phyloP scores from a whole-genome alignment of 2,113 vertebrate species.

The Leptocoma aspasia region DNA sequence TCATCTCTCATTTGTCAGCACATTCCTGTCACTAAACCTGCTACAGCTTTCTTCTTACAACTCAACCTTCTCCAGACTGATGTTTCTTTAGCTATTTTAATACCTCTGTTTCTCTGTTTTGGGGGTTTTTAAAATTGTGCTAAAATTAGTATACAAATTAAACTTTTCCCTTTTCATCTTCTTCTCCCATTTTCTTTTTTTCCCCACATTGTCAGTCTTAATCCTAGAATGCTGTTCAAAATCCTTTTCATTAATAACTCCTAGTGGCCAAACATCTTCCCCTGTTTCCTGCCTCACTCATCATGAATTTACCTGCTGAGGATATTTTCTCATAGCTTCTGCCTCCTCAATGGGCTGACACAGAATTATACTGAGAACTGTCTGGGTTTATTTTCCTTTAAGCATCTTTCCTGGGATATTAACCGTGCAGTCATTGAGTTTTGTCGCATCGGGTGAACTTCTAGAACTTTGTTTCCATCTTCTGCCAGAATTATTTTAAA shows the following conservation, averaged over 20 bases:
- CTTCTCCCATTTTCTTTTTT: background rate
- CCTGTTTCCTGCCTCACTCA: background rate
- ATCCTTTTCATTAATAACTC: background rate
- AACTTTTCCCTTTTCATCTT: background rate
- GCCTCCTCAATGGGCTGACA: background rate
- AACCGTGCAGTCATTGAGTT: background rate
- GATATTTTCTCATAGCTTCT: background rate
- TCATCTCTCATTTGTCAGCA: background rate
- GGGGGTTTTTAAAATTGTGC: background rate
- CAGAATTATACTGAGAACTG: background rate
- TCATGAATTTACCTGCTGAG: background rate
- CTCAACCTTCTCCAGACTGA: background rate
- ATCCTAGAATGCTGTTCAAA: background rate
- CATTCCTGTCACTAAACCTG: background rate
- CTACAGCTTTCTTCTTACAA: background rate
- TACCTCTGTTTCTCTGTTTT: background rate
- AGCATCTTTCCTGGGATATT: background rate
- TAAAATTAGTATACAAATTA: background rate
- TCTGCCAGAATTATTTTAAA: background rate
- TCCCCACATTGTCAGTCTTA: background rate
- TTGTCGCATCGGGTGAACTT: background rate
- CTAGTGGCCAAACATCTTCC: background rate
- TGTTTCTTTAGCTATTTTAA: background rate
- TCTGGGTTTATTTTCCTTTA: background rate
- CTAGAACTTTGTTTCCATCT: background rate